phyloP scores from a whole-genome alignment of 2,888 invertebrate genomes.

The Oscheius sp. region DNA sequence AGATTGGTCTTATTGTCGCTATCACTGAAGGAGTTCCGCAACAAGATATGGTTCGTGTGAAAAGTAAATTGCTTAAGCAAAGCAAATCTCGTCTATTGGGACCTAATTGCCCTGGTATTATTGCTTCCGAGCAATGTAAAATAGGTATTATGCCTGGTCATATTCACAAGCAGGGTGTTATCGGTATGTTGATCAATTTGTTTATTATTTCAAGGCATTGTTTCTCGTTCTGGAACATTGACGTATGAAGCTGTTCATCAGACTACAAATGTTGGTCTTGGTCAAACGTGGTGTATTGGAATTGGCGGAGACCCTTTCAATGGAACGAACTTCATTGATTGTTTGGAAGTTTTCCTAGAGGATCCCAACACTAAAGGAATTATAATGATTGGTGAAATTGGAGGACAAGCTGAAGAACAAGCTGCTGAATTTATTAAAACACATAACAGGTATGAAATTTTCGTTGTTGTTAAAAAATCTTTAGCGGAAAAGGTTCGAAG shows the following conservation, averaged over 20 bases:
- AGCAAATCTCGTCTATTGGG: slow-evolving; percentile 89
- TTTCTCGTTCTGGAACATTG: slow-evolving; percentile 94
- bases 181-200: slow-evolving; percentile 30
- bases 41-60: slow-evolving; percentile 87
- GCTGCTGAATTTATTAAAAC: slow-evolving; percentile 86
- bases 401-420: slow-evolving; percentile 94
- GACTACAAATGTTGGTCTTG: slow-evolving; percentile 81
- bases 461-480: neutral
- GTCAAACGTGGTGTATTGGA: slow-evolving; percentile 81
- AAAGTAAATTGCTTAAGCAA: slow-evolving; percentile 49
- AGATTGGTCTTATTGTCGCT: slow-evolving; percentile 83
- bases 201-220: slow-evolving; percentile 78
- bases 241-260: slow-evolving; percentile 99
- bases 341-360: slow-evolving; percentile 54
- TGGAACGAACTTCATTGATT: slow-evolving; percentile 98
- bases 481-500: slow-evolving; percentile 72
- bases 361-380: slow-evolving; percentile 88
- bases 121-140: slow-evolving; percentile 87
- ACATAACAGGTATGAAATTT: slow-evolving; percentile 70
- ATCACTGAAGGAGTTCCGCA: slow-evolving; percentile 86
- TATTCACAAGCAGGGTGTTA: slow-evolving; percentile 83
- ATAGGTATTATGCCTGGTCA: slow-evolving; percentile 99
- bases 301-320: slow-evolving; percentile 99
- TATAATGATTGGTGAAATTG: slow-evolving; percentile 98
- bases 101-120: slow-evolving; percentile 98